Conservation (phyloP, 2,888 invertebrate species). For the Drosophila setosimentum region DNA sequence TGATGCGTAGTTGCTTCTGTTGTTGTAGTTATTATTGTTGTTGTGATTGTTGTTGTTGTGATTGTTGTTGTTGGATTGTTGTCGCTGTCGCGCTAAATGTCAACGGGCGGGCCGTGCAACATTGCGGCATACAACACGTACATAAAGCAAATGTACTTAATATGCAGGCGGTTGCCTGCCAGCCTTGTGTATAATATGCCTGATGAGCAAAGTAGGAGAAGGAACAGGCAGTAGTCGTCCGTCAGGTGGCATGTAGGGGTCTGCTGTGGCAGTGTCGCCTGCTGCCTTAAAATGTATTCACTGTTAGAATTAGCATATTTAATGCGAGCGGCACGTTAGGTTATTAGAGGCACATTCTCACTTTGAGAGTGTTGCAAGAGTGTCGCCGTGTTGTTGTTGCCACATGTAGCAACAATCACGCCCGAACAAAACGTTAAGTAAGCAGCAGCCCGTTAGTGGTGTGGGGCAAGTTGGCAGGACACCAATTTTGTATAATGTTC, state of each 20-base stretch:
- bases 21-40: conserved; percentile 15
- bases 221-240: conserved; percentile 4
- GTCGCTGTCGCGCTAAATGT: conserved; percentile 69
- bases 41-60: conserved; percentile 13
- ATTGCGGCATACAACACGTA: conserved; percentile 62
- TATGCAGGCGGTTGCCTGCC: conserved; percentile 71
- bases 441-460: conserved; percentile 37
- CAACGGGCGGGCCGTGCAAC: conserved; percentile 73
- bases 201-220: conserved; percentile 52
- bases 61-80: conserved; percentile 38
- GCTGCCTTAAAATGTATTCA: conserved; percentile 75
- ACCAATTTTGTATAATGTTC: conserved; percentile 75
- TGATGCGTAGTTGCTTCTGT: conserved; percentile 24
- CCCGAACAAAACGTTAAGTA: conserved; percentile 64
- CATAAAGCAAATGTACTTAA: conserved; percentile 71
- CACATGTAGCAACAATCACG: conserved; percentile 72
- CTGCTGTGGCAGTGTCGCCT: conserved; percentile 28
- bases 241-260: conserved; percentile 52
- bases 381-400: conserved; percentile 43
- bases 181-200: conserved; percentile 72
- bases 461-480: conserved; percentile 28
- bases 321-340: conserved; percentile 81
- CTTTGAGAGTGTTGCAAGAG: conserved; percentile 40
- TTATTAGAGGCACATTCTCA: conserved; percentile 80
- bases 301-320: conserved; percentile 82